Base-by-base conservation (phyloP, 2,888 invertebrate genomes). In the Microdon myrmicae region DNA sequence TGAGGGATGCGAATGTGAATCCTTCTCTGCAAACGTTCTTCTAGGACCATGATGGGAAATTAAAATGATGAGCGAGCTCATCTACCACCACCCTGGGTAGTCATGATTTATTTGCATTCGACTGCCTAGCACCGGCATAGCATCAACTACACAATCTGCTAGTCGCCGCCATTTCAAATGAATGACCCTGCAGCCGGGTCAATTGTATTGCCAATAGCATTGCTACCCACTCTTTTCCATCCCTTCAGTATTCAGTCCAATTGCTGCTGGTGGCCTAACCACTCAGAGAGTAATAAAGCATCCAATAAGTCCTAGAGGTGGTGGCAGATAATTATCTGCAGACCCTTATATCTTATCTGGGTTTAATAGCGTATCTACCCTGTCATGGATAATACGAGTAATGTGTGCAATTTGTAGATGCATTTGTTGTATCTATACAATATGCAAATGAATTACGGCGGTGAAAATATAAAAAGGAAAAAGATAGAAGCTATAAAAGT, bases 21-120 rank as follows among this genome's bases (percentile, higher is more conserved):
- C n/a, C 20, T 17, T 20, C 34, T 17, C 4, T 34, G 20, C 12
- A 16, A 17, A 10, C 8, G 13, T 9, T n/a, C 32, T 23, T 4
- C 25, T 45, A 26, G 9, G 28, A 29, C 22, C 43, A 23, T 19
- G 41, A 43, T 53, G 44, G 60, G 55, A 61, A 61, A 61, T 61
- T 61, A 61, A 54, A 61, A 61, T 49, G 60, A 61, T 38, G 38
- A 48, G 29, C 39, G 23, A 39, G 39, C 41, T 45, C 37, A 47
- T 12, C 5, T 2, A 20, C 20, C 6, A 9, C n/a, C 19, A 17
- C 4, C 9, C n/a, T 2, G 26, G 19, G 19, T 17, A 49, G 51
- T 45, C 55, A 56, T 56, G 61, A 64, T 64, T 64, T 64, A 64
- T 64, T 49, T 61, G 56, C 55, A 44, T 38, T 43, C 23, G 28